Evolutionary conservation across 2,888 invertebrate genomes (phyloP).

Genomic region (Scaptomyza tumidula): DNA sequence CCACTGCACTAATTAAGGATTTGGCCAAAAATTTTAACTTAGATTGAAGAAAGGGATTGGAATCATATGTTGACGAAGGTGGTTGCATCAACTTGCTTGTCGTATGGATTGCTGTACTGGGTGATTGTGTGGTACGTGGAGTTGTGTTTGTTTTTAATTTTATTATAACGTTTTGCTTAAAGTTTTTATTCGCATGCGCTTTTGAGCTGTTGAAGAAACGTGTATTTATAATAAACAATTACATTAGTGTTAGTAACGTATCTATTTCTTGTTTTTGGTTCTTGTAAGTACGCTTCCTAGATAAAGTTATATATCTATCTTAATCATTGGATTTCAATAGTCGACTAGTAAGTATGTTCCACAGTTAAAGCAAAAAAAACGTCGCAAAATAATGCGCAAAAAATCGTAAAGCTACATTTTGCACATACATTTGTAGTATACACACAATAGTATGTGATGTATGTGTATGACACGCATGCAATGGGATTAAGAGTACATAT

Average conservation of each 20-base stretch:
- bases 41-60: constrained; percentile 72
- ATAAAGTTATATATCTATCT: constrained; percentile 10
- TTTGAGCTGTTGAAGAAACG: constrained; percentile 83
- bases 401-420: constrained; percentile 13
- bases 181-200: constrained; percentile 80
- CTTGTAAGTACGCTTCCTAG: constrained; percentile 23
- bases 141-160: constrained; percentile 65
- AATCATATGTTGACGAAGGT: constrained; percentile 41
- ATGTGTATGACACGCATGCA: constrained; percentile 43
- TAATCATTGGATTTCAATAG: constrained; percentile 30
- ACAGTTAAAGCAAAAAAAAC: constrained; percentile 22
- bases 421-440: background rate
- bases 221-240: constrained; percentile 71
- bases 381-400: constrained; percentile 42
- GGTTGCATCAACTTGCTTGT: constrained; percentile 33
- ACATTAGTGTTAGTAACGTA: constrained; percentile 78
- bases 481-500: constrained; percentile 13
- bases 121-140: constrained; percentile 54
- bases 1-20: constrained; percentile 58
- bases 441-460: constrained; percentile 4
- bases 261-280: constrained; percentile 16
- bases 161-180: constrained; percentile 70
- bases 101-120: constrained; percentile 45
- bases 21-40: constrained; percentile 60
- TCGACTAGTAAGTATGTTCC: constrained; percentile 8